Evolutionary conservation across 2,797 vertebrate species (phyloP).

Genomic region (Naso thynnoides): DNA sequence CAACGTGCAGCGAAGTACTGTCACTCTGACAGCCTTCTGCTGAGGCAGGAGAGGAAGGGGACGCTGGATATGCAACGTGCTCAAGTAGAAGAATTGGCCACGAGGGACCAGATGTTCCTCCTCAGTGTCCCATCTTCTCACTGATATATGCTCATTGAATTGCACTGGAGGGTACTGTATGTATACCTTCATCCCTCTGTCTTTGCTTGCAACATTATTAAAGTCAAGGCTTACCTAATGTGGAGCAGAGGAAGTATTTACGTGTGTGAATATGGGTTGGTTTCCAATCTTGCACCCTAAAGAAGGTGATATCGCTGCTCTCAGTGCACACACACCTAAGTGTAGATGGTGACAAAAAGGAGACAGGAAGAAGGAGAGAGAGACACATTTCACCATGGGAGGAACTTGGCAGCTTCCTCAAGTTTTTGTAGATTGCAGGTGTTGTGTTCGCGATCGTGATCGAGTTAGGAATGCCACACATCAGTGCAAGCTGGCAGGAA

Average conservation of each 20-base stretch:
- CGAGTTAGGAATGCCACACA: slow-evolving; percentile 59
- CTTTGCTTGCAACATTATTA: slow-evolving; percentile 31
- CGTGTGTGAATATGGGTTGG: not conserved
- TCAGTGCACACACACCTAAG: slow-evolving; percentile 23
- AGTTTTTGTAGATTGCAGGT: slow-evolving; percentile 66
- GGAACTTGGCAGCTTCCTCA: slow-evolving; percentile 55
- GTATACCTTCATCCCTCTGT: slow-evolving; percentile 12
- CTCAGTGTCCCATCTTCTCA: slow-evolving; percentile 36
- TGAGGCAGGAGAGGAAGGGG: slow-evolving; percentile 54
- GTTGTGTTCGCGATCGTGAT: slow-evolving; percentile 61
- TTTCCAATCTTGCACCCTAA: slow-evolving; percentile 17
- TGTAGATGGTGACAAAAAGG: slow-evolving; percentile 29
- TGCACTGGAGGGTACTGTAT: slow-evolving; percentile 14
- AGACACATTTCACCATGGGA: slow-evolving; percentile 29
- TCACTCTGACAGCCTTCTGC: slow-evolving; percentile 66
- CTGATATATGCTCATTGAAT: slow-evolving; percentile 59
- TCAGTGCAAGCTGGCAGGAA: slow-evolving; percentile 49
- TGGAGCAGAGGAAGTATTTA: slow-evolving; percentile 24
- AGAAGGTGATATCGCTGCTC: slow-evolving; percentile 9
- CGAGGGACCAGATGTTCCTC: slow-evolving; percentile 73
- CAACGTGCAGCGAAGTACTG: slow-evolving; percentile 71
- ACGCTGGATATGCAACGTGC: slow-evolving; percentile 56
- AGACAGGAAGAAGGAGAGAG: slow-evolving; percentile 18
- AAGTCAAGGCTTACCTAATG: slow-evolving; percentile 27
- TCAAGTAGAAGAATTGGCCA: slow-evolving; percentile 69